Percentiles rank a stretch among this genome's conserved stretches.
Evolutionary conservation across 2,888 invertebrate species (phyloP).

Genomic region (Atethmia centrago): DNA sequence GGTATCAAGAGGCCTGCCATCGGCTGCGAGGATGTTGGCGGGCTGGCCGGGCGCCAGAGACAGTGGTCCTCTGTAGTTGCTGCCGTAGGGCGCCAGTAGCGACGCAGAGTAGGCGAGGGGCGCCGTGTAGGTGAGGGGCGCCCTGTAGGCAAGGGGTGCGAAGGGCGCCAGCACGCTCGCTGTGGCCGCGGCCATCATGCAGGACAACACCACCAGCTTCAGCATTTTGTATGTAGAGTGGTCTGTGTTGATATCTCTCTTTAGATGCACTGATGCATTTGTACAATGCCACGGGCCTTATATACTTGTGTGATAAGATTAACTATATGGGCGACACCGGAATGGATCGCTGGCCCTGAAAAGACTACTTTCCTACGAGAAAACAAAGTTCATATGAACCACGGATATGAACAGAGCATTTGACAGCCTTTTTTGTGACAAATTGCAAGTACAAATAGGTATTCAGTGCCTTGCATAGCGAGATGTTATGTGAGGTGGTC

Average conservation of each 20-base stretch:
- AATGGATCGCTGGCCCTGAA: slow-evolving; percentile 56
- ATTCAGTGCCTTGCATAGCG: background rate
- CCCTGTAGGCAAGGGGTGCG: slow-evolving; percentile 58
- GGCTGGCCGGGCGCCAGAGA: slow-evolving; percentile 87
- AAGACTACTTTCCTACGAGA: slow-evolving; percentile 58
- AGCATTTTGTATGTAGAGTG: slow-evolving; percentile 82
- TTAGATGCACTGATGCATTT: slow-evolving; percentile 80
- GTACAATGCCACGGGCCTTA: slow-evolving; percentile 70
- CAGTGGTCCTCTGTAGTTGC: slow-evolving; percentile 83
- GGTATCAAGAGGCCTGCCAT: slow-evolving; percentile 86
- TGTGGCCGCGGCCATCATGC: slow-evolving; percentile 90
- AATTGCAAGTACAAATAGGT: slow-evolving; percentile 11
- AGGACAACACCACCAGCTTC: slow-evolving; percentile 91
- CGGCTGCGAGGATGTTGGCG: slow-evolving; percentile 83
- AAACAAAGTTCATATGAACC: slow-evolving; percentile 44
- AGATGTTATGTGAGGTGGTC: background rate
- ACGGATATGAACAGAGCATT: slow-evolving; percentile 44
- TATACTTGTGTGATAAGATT: slow-evolving; percentile 75
- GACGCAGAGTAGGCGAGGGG: slow-evolving; percentile 57
- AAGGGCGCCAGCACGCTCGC: slow-evolving; percentile 74
- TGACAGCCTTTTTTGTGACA: slow-evolving; percentile 25
- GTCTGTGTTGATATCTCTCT: slow-evolving; percentile 84
- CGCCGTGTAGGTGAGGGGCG: slow-evolving; percentile 58
- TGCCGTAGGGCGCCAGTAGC: slow-evolving; percentile 68
- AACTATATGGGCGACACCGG: slow-evolving; percentile 68